Percentiles rank a stretch among this genome's conserved stretches.
Evolutionary conservation across 1,140 invertebrate genomes (phyloP).

Genomic region (Linepithema humile): DNA sequence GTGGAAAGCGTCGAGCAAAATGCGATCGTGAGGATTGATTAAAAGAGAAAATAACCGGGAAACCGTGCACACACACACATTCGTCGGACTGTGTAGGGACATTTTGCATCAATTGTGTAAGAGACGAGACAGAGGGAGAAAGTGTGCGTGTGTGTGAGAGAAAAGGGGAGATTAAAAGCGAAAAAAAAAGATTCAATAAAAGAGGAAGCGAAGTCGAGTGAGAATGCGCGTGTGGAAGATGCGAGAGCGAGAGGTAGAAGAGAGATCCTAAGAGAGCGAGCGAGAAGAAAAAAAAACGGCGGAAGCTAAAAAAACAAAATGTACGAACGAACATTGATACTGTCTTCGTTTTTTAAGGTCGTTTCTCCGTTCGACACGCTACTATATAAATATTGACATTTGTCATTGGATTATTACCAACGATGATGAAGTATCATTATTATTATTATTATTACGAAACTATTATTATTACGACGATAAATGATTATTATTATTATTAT

Average conservation of each 20-base stretch:
- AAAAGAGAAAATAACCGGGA: slow-evolving; percentile 52
- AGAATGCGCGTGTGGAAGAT: slow-evolving; percentile 69
- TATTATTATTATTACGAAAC: slow-evolving; percentile 77
- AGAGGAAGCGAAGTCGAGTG: slow-evolving; percentile 56
- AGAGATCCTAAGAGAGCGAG: slow-evolving; percentile 59
- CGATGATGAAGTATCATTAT: slow-evolving; percentile 79
- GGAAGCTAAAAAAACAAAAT: slow-evolving; percentile 80
- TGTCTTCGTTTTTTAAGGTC: slow-evolving; percentile 80
- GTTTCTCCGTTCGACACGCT: slow-evolving; percentile 80
- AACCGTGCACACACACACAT: slow-evolving; percentile 76
- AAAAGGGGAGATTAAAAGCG: slow-evolving; percentile 75
- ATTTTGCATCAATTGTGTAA: slow-evolving; percentile 84
- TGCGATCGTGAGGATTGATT: slow-evolving; percentile 68
- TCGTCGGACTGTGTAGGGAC: slow-evolving; percentile 83
- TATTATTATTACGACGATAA: slow-evolving; percentile 69
- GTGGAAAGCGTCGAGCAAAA: slow-evolving; percentile 79
- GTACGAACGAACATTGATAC: slow-evolving; percentile 82
- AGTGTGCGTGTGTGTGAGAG: slow-evolving; percentile 76
- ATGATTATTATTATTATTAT: slow-evolving; percentile 75
- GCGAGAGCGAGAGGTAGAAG: slow-evolving; percentile 59
- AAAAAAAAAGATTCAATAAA: slow-evolving; percentile 68
- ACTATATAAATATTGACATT: slow-evolving; percentile 80
- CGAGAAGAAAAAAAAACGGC: slow-evolving; percentile 68
- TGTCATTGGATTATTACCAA: slow-evolving; percentile 81
- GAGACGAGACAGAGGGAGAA: slow-evolving; percentile 81